A percentile compares a stretch with the other conserved stretches of the same genome.
Conservation (phyloP, 2,113 vertebrate genomes). For the Phyllostomus hastatus region DNA sequence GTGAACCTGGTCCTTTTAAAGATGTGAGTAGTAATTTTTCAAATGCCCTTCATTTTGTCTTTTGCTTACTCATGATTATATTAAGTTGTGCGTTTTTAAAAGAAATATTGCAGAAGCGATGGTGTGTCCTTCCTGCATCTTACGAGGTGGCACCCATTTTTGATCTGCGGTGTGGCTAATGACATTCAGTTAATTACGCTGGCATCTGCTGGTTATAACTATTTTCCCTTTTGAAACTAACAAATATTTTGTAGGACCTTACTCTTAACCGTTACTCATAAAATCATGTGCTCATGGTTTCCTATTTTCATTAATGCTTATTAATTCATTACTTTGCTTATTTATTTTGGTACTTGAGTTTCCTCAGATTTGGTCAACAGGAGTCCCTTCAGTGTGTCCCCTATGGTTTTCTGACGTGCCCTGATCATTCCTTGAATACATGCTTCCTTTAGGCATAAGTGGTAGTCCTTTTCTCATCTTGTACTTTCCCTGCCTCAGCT, state of each 20-base stretch:
- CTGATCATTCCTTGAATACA: background rate
- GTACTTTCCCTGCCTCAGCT: background rate
- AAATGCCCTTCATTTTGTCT: background rate
- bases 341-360: background rate
- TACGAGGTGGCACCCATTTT: background rate
- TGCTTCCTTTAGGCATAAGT: background rate
- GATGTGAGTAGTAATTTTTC: background rate
- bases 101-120: background rate
- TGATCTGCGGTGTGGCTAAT: background rate
- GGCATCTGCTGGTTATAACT: background rate
- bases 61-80: slow-evolving; percentile 26
- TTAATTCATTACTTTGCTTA: background rate
- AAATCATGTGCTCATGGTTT: background rate
- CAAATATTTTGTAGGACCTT: background rate
- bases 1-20: background rate
- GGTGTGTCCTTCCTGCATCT: background rate
- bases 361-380: background rate
- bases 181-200: background rate
- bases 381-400: background rate
- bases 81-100: background rate
- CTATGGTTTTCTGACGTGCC: background rate
- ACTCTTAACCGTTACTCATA: background rate
- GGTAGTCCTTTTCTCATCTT: background rate
- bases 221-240: background rate
- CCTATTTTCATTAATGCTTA: background rate